Conservation (phyloP, 2,888 invertebrate genomes). For the Nymphalis c-album region DNA sequence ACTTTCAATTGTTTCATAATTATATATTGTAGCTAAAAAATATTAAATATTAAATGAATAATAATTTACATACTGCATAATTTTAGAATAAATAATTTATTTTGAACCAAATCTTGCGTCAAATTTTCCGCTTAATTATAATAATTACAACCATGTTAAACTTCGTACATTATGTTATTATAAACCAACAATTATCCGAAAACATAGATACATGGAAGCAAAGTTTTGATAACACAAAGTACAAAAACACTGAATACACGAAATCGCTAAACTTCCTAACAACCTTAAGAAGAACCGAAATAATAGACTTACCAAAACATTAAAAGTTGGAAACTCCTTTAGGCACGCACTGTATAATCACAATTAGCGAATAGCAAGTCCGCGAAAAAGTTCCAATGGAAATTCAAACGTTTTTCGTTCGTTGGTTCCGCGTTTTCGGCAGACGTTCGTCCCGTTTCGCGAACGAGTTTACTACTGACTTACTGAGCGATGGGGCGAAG, state of each 20-base stretch:
- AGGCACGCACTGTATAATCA: conserved; percentile 38
- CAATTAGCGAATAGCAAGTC: conserved; percentile 34
- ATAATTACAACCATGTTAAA: not conserved
- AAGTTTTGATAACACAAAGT: conserved; percentile 21
- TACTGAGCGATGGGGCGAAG: conserved; percentile 39
- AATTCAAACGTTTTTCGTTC: conserved; percentile 26
- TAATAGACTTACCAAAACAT: conserved; percentile 38
- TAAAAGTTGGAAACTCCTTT: conserved; percentile 32
- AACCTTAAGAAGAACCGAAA: conserved; percentile 24
- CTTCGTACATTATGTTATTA: not conserved
- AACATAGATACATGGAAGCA: not conserved
- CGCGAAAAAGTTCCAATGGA: conserved; percentile 32
- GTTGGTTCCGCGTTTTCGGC: conserved; percentile 32
- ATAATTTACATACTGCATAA: no score
- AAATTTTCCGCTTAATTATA: not conserved
- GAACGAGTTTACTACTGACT: conserved; percentile 42
- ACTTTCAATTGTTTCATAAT: no score
- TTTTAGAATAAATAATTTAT: no score
- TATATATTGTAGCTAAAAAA: no score
- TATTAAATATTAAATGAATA: no score
- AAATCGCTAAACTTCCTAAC: conserved; percentile 24
- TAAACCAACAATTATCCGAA: conserved; percentile 3
- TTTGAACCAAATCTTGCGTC: not conserved
- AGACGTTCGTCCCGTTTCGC: conserved; percentile 39
- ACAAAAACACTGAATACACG: conserved; percentile 13